Evolutionary conservation across 2,888 invertebrate species (phyloP).

Genomic region (Diogma glabrata): DNA sequence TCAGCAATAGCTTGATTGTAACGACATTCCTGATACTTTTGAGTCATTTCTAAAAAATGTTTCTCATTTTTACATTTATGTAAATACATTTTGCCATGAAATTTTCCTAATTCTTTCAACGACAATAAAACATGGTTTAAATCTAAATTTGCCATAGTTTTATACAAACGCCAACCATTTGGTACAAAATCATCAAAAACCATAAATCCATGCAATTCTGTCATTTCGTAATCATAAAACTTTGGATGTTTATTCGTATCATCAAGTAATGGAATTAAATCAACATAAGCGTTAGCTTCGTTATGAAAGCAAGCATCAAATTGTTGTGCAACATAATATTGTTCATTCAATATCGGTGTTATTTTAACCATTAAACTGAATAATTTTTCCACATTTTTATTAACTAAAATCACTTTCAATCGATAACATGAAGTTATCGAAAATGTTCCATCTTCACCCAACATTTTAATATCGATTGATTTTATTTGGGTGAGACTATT

Average conservation of each 20-base stretch:
- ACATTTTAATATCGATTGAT: background rate
- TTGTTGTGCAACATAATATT: no score
- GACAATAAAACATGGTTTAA: constrained; percentile 26
- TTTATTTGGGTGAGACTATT: background rate
- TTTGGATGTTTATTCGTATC: constrained; percentile 23
- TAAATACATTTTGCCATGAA: constrained; percentile 32
- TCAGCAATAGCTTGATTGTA: no score
- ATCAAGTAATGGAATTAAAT: constrained; percentile 26
- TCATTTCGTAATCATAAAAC: background rate
- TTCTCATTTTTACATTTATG: no score
- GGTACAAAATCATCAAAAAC: constrained; percentile 28
- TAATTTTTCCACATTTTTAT: no score
- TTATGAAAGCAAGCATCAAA: constrained; percentile 29
- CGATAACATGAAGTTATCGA: constrained; percentile 30
- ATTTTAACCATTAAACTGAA: no score
- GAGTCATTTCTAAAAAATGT: no score
- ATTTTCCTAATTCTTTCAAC: constrained; percentile 27
- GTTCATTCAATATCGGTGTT: no score
- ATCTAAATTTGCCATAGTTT: constrained; percentile 25
- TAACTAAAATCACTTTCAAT: constrained; percentile 23
- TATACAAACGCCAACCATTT: constrained; percentile 27
- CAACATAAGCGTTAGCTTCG: constrained; percentile 29
- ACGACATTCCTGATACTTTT: no score
- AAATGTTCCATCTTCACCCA: constrained; percentile 24
- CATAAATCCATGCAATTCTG: constrained; percentile 19